Evolutionary conservation across 1,140 invertebrate species (phyloP), one percentile per base, ranked within the genome.

Genomic region (Drosophila varians): DNA sequence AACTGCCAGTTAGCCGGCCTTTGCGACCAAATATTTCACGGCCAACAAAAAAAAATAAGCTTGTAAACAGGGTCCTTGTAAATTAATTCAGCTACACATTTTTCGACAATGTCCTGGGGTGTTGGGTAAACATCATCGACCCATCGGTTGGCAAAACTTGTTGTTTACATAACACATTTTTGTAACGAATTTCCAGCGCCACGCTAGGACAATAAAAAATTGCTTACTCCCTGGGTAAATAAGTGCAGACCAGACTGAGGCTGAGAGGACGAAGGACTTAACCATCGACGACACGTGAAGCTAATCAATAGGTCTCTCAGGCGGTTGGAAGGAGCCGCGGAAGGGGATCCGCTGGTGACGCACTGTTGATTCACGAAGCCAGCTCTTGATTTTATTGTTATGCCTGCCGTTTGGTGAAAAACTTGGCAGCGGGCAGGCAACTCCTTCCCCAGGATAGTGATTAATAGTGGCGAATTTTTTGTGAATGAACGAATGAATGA

Each of bases 271-370:
- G 8, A 19, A 25, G 25, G 42, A 19, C 21, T 21, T 71, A 75
- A 79, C 48, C 86, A 79, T 72, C 56, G 80, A 56, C 56, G 80
- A 56, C 79, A 83, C 79, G 79, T 83, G 79, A 83, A 86, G 80
- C 80, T 58, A 83, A 83, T 83, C 79, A 83, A 83, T 83, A 84
- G 80, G 49, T 38, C 53, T 48, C 34, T 12, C 14, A 11, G 62
- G 3, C 14, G 62, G 3, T 12, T 21, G 21, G 21, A 21, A 21
- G 18, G 12, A 18, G 26, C 56, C 11, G 25, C 23, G 3, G 28
- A 9, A 16, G 23, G 31, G 12, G 14, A 28, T 36, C 40, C 40
- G 34, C 23, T 78, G 77, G 80, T 83, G 80, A 86, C 80, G 79
- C 75, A 78, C 75, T 83, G 79, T 83, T 83, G 79, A 86, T 83